Base-by-base conservation (phyloP, 2,113 vertebrate genomes). In the Thamnaconus septentrionalis region DNA sequence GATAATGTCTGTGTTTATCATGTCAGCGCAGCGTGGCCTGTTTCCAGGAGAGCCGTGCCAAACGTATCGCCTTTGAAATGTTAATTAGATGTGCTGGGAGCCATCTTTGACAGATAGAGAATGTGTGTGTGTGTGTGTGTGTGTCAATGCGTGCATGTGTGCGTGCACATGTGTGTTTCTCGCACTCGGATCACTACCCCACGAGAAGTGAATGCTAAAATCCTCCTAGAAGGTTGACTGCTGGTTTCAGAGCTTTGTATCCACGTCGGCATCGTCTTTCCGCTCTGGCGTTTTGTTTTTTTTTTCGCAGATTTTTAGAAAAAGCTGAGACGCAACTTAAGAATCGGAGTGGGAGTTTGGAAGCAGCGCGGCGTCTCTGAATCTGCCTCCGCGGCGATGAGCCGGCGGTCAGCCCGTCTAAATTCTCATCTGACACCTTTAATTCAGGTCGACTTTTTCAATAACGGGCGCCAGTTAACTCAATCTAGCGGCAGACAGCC, bases 371-470 rank as follows among this genome's bases (percentile, higher is more conserved):
- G 43, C 31, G 18, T 74, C 51, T 58, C 63, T 56, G 55, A 61
- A 18, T 71, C 47, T 39, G 50, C 67, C 67, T 61, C 50, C 58
- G 53, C 61, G 70, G 18, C 55, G 65, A 54, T 69, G 60, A 49
- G 69, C 75, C 51, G 8, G 40, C 64, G 71, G 69, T 82, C 74
- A 66, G 76, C 11, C 62, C 72, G 71, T 82, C 87, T 75, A 72
- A 71, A 76, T 85, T 89, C 80, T 87, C 80, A 81, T 84, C 80
- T 79, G 66, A 85, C 78, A 86, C 54, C 61, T 83, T 66, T 91
- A 89, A 91, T 91, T 90, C 81, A 76, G 76, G 79, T 73, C 78
- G 90, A 87, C 89, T 91, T 89, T 86, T 90, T 89, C 89, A 90
- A 91, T 92, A 91, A 88, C 64, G 53, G 56, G 8, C 56, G 69